A percentile compares a stretch with the other conserved stretches of the same genome.
These are phyloP conservation scores for Dreissena polymorpha DNA, from an alignment of 1,140 invertebrate species.

Conservation along the genomic window DNA sequence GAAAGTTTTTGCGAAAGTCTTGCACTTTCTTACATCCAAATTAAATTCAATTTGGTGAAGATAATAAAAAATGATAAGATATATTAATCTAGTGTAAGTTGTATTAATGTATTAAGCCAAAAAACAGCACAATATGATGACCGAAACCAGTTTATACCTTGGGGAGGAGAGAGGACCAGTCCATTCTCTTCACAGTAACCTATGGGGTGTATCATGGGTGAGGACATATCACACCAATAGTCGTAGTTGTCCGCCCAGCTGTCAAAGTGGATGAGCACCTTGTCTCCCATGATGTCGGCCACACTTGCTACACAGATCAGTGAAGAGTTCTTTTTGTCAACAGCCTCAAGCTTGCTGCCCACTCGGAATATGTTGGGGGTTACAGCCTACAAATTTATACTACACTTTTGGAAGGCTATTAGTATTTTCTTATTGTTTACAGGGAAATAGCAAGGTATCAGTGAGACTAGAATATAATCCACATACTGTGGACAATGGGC, in stretches of 20 bases:
- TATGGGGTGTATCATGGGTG: slow-evolving; percentile 95
- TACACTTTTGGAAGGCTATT: background rate
- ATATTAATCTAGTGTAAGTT: no score
- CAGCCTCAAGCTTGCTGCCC: slow-evolving; percentile 97
- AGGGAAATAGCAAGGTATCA: background rate
- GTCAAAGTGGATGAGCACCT: slow-evolving; percentile 78
- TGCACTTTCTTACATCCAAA: no score
- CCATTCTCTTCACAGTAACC: slow-evolving; percentile 94
- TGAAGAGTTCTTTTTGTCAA: slow-evolving; percentile 93
- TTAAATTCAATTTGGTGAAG: no score
- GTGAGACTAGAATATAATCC: background rate
- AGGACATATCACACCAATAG: slow-evolving; percentile 84
- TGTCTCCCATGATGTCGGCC: slow-evolving; percentile 75
- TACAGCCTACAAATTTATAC: slow-evolving; percentile 79
- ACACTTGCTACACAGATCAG: slow-evolving; percentile 83
- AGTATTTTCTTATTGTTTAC: background rate
- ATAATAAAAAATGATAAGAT: no score
- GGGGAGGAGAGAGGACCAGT: slow-evolving; percentile 90
- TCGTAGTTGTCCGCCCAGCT: slow-evolving; percentile 79
- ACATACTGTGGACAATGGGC: background rate
- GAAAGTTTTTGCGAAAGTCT: no score
- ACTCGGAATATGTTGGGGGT: slow-evolving; percentile 89
- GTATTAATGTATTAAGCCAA: no score
- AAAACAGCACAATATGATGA: no score
- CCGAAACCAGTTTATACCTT: slow-evolving; percentile 79